Percentiles rank a stretch among this genome's conserved stretches.
phyloP scores from a whole-genome alignment of 2,888 invertebrate genomes.

The Cybosia mesomella region DNA sequence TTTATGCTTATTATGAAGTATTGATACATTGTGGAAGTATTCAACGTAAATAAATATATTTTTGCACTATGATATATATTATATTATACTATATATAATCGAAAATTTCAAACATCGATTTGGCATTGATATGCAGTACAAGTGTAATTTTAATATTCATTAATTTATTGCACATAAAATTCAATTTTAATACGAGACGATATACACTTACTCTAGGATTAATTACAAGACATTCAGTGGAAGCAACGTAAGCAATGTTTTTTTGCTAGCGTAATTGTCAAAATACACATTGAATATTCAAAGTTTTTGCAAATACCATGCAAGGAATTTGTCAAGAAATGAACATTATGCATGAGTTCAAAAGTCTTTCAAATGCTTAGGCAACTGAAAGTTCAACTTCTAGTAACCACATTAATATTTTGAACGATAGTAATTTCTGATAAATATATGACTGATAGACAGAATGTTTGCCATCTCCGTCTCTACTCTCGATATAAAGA shows the following conservation, averaged over 20 bases:
- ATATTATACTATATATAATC: conserved; percentile 36
- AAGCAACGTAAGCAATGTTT: conserved; percentile 67
- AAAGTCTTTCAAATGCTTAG: not conserved
- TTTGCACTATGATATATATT: conserved; percentile 30
- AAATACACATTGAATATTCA: conserved; percentile 22
- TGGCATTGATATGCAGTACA: conserved; percentile 83
- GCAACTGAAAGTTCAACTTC: not conserved
- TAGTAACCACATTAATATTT: not conserved
- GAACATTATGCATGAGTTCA: not conserved
- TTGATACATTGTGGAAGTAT: conserved; percentile 3
- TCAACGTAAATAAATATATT: conserved; percentile 35
- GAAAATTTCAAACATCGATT: conserved; percentile 70
- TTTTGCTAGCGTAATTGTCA: conserved; percentile 58
- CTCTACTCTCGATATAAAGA: not conserved
- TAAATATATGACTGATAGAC: not conserved
- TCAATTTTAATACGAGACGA: conserved; percentile 64
- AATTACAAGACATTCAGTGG: conserved; percentile 57
- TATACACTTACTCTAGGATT: conserved; percentile 60
- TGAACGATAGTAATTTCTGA: too few relatives aligned
- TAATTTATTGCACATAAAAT: conserved; percentile 79
- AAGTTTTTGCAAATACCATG: not conserved
- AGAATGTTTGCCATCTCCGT: not conserved
- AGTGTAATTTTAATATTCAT: conserved; percentile 68
- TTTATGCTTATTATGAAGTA: conserved; percentile 8
- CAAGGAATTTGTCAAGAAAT: not conserved